Evolutionary conservation across 1,140 invertebrate species (phyloP).

Genomic region (Samia ricini): DNA sequence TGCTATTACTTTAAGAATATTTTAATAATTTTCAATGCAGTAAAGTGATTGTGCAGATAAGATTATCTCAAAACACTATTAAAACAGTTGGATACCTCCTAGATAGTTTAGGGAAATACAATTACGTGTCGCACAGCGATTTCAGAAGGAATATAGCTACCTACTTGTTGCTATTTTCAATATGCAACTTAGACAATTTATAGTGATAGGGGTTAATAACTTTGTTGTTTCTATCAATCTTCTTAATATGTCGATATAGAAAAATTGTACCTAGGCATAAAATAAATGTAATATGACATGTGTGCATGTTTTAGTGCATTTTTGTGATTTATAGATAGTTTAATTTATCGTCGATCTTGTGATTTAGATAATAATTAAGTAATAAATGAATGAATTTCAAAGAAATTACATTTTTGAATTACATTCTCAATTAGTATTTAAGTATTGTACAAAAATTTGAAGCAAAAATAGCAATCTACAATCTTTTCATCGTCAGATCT

Average conservation of each 20-base stretch:
- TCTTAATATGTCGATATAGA: slow-evolving; percentile 42
- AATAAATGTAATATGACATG: slow-evolving; percentile 71
- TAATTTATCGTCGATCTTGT: slow-evolving; percentile 76
- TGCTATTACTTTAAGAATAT: background rate
- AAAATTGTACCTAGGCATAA: slow-evolving; percentile 70
- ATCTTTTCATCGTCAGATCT: slow-evolving; percentile 26
- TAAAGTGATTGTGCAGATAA: slow-evolving; percentile 27
- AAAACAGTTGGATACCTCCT: slow-evolving; percentile 40
- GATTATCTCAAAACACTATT: slow-evolving; percentile 12
- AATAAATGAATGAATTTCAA: slow-evolving; percentile 60
- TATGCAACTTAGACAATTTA: slow-evolving; percentile 50
- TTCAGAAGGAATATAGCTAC: slow-evolving; percentile 12
- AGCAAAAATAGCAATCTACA: slow-evolving; percentile 24
- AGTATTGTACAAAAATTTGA: slow-evolving; percentile 23
- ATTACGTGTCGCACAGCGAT: slow-evolving; percentile 42
- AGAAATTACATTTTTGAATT: slow-evolving; percentile 29
- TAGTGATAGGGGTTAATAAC: slow-evolving; percentile 60
- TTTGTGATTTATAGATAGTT: slow-evolving; percentile 77
- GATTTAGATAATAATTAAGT: slow-evolving; percentile 71
- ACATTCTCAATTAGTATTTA: slow-evolving; percentile 20
- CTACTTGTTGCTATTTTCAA: slow-evolving; percentile 21
- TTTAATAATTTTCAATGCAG: background rate
- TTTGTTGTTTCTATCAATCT: slow-evolving; percentile 46
- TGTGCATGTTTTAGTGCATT: slow-evolving; percentile 78
- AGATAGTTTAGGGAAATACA: slow-evolving; percentile 40